Evolutionary conservation across 2,888 invertebrate genomes (phyloP), one percentile per base, ranked within the genome.

Genomic region (Plusia festucae): DNA sequence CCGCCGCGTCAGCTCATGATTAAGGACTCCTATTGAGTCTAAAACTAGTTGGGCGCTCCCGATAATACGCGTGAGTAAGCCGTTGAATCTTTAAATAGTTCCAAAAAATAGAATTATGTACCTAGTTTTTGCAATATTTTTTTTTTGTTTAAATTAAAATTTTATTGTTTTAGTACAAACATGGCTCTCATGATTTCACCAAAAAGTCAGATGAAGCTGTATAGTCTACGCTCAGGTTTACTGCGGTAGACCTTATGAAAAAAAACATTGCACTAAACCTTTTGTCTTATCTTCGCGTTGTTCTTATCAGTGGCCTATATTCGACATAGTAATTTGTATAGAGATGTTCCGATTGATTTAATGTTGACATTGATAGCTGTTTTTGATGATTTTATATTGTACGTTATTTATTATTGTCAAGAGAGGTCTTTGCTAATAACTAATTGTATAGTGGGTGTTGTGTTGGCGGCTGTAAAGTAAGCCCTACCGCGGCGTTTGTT

Each of bases 281-380:
- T 72, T 62, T 76, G 6, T 0, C 0, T 1, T 0, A 0, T 0
- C 3, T 8, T 2, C 0, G 15, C 53, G 22, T 53, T 6, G 24
- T 8, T 2, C 24, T 18, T 15, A 49, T 56, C 27, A 13, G 20
- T 68, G 78, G 78, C 76, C 76, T 66, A 76, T 51, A 76, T 76
- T 54, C 22, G 52, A 56, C 72, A 60, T 65, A 68, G 65, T 63
- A 64, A 74, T 76, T 78, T 60, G 62, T 70, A 72, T 70, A 62
- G 65, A 61, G 71, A 71, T 74, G 66, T 62, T 59, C 70, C 72
- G 79, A 82, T 79, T 82, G 82, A 82, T 82, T 81, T 82, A 78
- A 55, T 61, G 59, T 9, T 40, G 78, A 78, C 78, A 58, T 78
- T 82, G 70, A 82, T 77, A 61, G 69, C 22, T 62, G 53, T 20